These are phyloP conservation scores for Atrichornis clamosus DNA, from an alignment of 2,113 vertebrate species.

Conservation along the genomic window DNA sequence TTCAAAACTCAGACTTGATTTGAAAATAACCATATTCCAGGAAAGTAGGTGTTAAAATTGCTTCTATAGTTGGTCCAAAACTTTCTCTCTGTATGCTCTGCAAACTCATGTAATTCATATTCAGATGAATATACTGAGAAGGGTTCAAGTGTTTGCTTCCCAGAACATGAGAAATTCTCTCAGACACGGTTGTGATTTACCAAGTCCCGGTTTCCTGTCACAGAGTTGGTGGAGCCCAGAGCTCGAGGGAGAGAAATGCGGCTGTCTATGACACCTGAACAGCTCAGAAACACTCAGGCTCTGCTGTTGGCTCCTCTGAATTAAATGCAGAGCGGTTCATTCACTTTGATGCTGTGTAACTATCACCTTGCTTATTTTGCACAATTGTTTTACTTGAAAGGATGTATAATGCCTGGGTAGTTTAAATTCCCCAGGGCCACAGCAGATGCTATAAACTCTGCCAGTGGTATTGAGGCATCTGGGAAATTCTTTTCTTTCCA, in stretches of 20 bases:
- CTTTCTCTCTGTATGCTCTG: not conserved
- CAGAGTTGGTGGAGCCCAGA: not conserved
- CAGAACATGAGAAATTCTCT: not conserved
- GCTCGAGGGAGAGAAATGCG: accelerated
- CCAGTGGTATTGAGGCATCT: not conserved
- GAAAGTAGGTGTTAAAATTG: not conserved
- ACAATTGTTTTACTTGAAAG: not conserved
- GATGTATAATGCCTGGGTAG: not conserved
- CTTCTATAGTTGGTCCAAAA: not conserved
- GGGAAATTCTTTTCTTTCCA: not conserved
- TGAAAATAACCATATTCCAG: constrained; percentile 26
- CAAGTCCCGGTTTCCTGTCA: not conserved
- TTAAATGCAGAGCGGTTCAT: not conserved
- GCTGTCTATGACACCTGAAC: not conserved
- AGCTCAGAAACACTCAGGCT: not conserved
- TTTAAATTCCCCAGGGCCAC: not conserved
- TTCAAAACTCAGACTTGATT: constrained; percentile 14
- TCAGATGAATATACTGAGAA: not conserved
- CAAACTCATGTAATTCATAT: not conserved
- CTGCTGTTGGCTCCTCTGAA: not conserved
- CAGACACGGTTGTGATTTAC: not conserved
- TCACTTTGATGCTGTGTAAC: not conserved
- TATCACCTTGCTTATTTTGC: not conserved
- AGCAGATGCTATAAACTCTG: not conserved
- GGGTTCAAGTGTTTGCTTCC: not conserved